Evolutionary conservation across 2,113 vertebrate genomes (phyloP).

Genomic region (Amia ocellicauda): DNA sequence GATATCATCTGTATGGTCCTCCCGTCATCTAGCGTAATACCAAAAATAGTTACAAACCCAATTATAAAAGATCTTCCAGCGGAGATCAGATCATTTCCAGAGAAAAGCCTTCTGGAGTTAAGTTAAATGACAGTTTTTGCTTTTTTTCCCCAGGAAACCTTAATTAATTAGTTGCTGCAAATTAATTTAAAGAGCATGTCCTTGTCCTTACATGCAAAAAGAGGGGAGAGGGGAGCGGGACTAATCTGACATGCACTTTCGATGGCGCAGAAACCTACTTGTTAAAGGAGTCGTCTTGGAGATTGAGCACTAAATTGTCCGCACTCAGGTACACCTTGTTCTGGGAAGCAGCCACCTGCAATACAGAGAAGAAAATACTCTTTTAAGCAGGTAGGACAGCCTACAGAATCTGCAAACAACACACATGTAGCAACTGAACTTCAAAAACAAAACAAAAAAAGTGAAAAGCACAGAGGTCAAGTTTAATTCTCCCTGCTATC

Average conservation of each 20-base stretch:
- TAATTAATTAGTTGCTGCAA: conserved; percentile 1
- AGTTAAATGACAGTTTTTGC: not conserved
- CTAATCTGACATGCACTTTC: not conserved
- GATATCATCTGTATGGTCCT: no score
- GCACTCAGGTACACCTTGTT: conserved; percentile 89
- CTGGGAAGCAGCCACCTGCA: conserved; percentile 81
- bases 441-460: no score
- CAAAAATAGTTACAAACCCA: conserved; percentile 23
- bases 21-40: not conserved
- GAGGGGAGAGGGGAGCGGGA: not conserved
- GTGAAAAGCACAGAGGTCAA: not conserved
- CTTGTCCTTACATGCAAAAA: conserved; percentile 1
- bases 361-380: conserved; percentile 11
- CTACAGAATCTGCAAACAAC: not conserved
- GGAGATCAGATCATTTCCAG: conserved; percentile 5
- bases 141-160: conserved; percentile 4
- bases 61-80: conserved; percentile 6
- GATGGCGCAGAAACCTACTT: conserved; percentile 59
- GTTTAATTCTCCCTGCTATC: not conserved
- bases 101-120: conserved; percentile 14
- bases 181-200: not conserved
- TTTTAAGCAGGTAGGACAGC: not conserved
- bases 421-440: not conserved
- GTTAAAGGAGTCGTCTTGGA: conserved; percentile 80
- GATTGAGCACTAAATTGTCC: conserved; percentile 85